Evolutionary conservation across 2,888 invertebrate genomes (phyloP).

Genomic region (Chironomus tentans): DNA sequence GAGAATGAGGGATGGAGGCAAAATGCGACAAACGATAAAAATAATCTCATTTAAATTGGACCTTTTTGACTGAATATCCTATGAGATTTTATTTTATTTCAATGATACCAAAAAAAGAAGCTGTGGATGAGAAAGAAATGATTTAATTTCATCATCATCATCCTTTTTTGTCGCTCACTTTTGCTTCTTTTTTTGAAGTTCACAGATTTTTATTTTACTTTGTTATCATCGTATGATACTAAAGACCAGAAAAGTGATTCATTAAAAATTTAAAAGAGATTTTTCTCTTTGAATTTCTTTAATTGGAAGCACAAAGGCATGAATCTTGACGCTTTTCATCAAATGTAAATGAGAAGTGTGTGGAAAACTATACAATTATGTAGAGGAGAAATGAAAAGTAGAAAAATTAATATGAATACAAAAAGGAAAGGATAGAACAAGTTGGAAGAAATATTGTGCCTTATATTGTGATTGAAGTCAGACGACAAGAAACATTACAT

Average conservation of each 20-base stretch:
- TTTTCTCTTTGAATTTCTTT: neutral
- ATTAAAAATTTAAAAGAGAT: neutral
- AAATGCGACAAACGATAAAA: neutral
- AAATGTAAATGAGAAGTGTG: no score
- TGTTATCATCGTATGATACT: neutral
- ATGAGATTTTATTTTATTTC: neutral
- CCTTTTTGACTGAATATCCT: neutral
- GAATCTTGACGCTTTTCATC: no score
- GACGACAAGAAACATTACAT: no score
- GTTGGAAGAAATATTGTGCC: no score
- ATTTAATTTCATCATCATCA: slow-evolving; percentile 3
- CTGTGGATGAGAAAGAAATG: neutral
- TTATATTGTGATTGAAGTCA: no score
- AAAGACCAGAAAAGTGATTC: neutral
- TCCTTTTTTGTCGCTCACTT: neutral
- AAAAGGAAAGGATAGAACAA: no score
- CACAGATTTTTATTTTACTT: neutral
- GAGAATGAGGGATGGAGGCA: neutral
- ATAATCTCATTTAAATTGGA: slow-evolving; percentile 2
- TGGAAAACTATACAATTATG: no score
- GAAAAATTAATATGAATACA: no score
- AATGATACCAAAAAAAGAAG: no score
- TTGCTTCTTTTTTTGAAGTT: neutral
- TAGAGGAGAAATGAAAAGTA: no score
- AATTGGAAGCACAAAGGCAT: no score